These are phyloP conservation scores for Anguilla pacifica DNA, from an alignment of 2,797 vertebrate genomes.

Conservation along the genomic window DNA sequence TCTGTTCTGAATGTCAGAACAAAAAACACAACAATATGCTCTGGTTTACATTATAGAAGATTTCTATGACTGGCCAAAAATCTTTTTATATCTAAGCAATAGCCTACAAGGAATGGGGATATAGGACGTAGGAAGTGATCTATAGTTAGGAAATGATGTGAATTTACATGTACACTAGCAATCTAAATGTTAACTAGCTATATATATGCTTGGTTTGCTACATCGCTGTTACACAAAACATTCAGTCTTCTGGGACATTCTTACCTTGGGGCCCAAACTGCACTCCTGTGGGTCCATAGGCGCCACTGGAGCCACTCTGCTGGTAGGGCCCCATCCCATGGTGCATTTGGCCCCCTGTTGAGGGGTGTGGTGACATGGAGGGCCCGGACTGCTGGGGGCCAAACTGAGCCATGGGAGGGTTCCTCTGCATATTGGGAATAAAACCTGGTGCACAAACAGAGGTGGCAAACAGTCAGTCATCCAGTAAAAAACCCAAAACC, in stretches of 20 bases:
- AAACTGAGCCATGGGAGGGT: conserved; percentile 85
- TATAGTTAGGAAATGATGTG: background rate
- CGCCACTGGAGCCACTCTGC: conserved; percentile 82
- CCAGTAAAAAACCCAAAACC: background rate
- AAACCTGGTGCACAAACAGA: conserved; percentile 73
- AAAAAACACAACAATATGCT: background rate
- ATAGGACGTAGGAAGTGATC: background rate
- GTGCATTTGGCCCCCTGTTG: conserved; percentile 85
- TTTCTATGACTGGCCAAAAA: background rate
- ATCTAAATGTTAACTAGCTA: background rate
- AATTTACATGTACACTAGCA: background rate
- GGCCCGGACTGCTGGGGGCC: conserved; percentile 85
- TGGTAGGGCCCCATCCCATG: conserved; percentile 83
- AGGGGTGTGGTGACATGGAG: conserved; percentile 88
- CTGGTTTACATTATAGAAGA: background rate
- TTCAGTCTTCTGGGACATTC: conserved; percentile 15
- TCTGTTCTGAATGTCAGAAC: background rate
- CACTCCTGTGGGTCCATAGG: conserved; percentile 87
- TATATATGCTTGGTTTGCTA: background rate
- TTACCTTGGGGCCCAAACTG: conserved; percentile 93
- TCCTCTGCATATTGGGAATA: conserved; percentile 87
- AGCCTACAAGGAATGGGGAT: background rate
- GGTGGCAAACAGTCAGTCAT: background rate
- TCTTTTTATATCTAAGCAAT: background rate
- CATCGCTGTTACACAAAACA: background rate